Percentiles rank a stretch among this genome's conserved stretches.
Conservation (phyloP, 2,113 vertebrate genomes). For the Anthoscopus minutus region DNA sequence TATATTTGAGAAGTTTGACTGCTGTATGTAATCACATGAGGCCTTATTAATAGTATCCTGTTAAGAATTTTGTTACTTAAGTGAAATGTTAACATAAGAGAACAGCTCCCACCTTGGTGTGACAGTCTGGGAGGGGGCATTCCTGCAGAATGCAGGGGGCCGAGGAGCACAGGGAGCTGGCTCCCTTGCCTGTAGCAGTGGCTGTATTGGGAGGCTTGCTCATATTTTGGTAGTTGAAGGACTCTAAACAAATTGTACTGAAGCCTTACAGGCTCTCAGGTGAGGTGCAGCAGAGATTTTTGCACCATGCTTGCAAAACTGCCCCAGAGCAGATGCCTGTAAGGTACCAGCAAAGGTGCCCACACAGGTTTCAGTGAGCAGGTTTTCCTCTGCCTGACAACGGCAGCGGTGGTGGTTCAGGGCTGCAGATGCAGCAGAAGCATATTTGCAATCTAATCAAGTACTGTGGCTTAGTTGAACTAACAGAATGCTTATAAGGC, state of each 20-base stretch:
- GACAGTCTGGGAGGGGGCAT: accelerated
- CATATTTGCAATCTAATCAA: neutral
- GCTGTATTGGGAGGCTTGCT: neutral
- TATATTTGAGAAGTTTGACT: neutral
- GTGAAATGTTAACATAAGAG: neutral
- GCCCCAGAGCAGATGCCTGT: neutral
- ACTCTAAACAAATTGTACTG: neutral
- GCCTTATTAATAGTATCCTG: neutral
- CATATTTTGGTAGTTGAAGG: neutral
- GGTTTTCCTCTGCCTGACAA: neutral
- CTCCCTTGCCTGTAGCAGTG: accelerated
- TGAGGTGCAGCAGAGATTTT: neutral
- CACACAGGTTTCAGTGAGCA: too few relatives aligned
- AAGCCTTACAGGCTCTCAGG: neutral
- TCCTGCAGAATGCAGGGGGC: neutral
- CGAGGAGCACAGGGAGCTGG: neutral
- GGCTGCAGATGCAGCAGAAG: neutral
- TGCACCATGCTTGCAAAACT: neutral
- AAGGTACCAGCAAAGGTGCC: neutral
- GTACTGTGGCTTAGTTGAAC: neutral
- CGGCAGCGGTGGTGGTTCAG: accelerated
- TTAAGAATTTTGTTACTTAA: neutral
- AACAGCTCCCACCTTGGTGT: neutral
- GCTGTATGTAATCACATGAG: neutral
- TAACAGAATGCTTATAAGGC: neutral